Percentiles rank a stretch among this genome's conserved stretches.
These are phyloP conservation scores for Drosophila elegans DNA, from an alignment of 1,140 invertebrate species.

Conservation along the genomic window DNA sequence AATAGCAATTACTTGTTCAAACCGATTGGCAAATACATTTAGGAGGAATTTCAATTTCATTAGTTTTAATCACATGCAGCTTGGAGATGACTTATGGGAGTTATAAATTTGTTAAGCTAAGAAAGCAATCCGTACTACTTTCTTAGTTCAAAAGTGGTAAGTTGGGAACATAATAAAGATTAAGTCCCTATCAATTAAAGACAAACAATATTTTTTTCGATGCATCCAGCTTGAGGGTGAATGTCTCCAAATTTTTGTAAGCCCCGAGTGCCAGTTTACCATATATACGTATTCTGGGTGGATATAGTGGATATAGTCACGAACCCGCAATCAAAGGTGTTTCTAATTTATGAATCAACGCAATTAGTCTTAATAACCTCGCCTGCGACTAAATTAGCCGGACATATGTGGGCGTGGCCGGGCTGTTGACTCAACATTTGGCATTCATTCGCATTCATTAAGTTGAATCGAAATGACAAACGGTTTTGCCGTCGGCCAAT, in stretches of 20 bases:
- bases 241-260: constrained; percentile 1
- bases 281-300: background rate
- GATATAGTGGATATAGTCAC: constrained; percentile 38
- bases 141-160: too few species aligned
- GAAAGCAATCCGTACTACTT: too few species aligned
- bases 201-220: background rate
- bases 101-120: too few species aligned
- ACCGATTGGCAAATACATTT: too few species aligned
- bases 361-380: constrained; percentile 75
- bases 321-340: constrained; percentile 73
- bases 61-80: too few species aligned
- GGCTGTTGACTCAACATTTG: constrained; percentile 26
- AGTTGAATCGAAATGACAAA: constrained; percentile 40
- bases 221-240: background rate
- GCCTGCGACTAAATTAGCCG: constrained; percentile 34
- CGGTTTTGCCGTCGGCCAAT: constrained; percentile 23
- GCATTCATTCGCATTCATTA: constrained; percentile 59
- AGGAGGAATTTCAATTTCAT: too few species aligned
- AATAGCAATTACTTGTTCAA: too few species aligned
- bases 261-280: background rate
- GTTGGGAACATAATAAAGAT: too few species aligned
- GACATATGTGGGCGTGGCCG: constrained; percentile 27
- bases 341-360: constrained; percentile 79
- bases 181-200: too few species aligned
- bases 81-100: too few species aligned